Evolutionary conservation across 2,797 vertebrate species (phyloP).

Genomic region (Crenichthys baileyi): DNA sequence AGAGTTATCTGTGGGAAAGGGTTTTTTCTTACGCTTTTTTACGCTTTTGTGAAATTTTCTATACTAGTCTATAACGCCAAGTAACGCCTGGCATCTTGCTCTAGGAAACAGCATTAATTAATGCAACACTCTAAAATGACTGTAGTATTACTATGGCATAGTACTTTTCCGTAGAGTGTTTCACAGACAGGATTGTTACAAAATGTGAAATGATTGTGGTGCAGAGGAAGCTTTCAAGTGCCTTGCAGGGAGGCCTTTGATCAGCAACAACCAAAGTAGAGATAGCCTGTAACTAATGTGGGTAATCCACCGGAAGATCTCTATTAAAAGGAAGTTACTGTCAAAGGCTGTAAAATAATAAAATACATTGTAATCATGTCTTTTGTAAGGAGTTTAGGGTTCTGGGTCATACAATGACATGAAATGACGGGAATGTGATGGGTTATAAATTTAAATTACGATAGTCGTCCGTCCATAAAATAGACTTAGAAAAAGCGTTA

Average conservation of each 20-base stretch:
- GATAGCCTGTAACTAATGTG: conserved; percentile 65
- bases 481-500: conserved; percentile 1
- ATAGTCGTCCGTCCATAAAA: conserved; percentile 3
- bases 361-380: conserved; percentile 60
- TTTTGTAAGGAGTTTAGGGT: conserved; percentile 30
- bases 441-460: conserved; percentile 18
- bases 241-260: conserved; percentile 43
- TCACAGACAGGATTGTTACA: conserved; percentile 12
- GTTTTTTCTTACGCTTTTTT: conserved; percentile 20
- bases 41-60: conserved; percentile 17
- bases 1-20: too few species aligned
- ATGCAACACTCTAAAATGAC: neutral
- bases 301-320: conserved; percentile 68
- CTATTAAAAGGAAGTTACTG: conserved; percentile 54
- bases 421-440: conserved; percentile 30
- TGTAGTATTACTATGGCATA: neutral
- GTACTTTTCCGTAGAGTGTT: neutral
- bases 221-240: conserved; percentile 32
- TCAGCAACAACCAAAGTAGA: conserved; percentile 42
- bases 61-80: conserved; percentile 6
- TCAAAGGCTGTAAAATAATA: conserved; percentile 63
- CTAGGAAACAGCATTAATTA: neutral
- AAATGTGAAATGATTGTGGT: conserved; percentile 3
- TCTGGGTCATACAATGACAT: conserved; percentile 45
- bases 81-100: conserved; percentile 8